Evolutionary conservation across 2,888 invertebrate genomes (phyloP), one percentile per base, ranked within the genome.

Genomic region (Drosophila mettleri): DNA sequence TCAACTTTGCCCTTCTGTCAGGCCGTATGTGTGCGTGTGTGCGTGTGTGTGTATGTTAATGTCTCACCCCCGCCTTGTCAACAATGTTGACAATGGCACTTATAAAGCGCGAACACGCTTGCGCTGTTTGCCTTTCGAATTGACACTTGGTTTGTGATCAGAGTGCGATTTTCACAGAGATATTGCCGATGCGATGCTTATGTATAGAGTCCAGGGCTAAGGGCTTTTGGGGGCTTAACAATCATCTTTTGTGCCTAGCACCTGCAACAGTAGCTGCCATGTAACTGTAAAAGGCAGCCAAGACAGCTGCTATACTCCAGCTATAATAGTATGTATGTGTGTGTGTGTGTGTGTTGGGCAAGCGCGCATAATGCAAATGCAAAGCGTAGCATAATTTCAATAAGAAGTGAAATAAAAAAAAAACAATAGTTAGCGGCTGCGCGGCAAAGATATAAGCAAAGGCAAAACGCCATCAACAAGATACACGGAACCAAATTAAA

Each of bases 401-500:
- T 61, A 59, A 39, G 64, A 68, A 61, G 57, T 53, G 51, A 60
- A 39, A 59, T 66, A 46, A 53, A 36, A 52, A 41, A 53, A 51
- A 65, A 77, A 70, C 63, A 80, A 80, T 84, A 80, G 80, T 73
- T 61, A 60, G 63, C 66, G 74, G 54, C 58, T 51, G 64, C 54
- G 76, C 84, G 60, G 80, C 75, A 80, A 81, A 84, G 86, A 87
- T 81, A 87, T 78, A 88, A 86, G 76, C 80, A 80, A 84, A 83
- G 69, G 74, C 80, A 86, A 88, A 85, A 85, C 85, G 85, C 85
- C 85, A 85, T 88, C 84, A 83, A 88, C 86, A 73, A 86, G 86
- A 85, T 85, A 86, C 84, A 85, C 88, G 88, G 84, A 87, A 86
- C 84, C 88, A 87, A 87, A 84, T 87, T 83, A 83, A 88, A 88